phyloP scores from a whole-genome alignment of 2,888 invertebrate species.

The Morinoia aosen region DNA sequence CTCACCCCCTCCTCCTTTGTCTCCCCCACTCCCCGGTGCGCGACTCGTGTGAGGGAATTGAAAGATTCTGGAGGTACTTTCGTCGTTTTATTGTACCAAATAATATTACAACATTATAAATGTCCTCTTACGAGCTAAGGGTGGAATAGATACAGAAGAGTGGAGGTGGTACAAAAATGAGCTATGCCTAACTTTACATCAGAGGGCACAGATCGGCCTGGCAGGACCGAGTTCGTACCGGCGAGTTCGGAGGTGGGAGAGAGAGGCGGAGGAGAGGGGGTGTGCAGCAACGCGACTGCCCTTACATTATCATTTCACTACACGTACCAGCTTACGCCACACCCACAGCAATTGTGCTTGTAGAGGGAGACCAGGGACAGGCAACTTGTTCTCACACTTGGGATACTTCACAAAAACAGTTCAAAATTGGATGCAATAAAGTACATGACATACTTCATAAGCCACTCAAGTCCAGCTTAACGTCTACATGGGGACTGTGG shows the following conservation, averaged over 20 bases:
- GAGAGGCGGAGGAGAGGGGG: background rate
- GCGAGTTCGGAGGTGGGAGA: background rate
- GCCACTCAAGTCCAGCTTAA: no score
- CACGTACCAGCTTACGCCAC: background rate
- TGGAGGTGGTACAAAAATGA: constrained; percentile 34
- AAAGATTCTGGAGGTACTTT: background rate
- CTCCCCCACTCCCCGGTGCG: background rate
- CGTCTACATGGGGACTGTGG: no score
- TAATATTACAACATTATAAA: constrained; percentile 48
- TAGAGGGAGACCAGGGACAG: background rate
- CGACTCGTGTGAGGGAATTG: background rate
- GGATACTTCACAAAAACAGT: no score
- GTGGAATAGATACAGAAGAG: constrained; percentile 39
- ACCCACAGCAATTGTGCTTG: background rate
- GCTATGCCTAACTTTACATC: background rate
- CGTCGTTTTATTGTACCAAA: constrained; percentile 40
- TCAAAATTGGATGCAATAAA: no score
- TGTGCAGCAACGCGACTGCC: background rate
- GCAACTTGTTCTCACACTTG: background rate
- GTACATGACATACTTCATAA: no score
- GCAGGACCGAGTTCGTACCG: background rate
- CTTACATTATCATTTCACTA: background rate
- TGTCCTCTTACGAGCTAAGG: constrained; percentile 41
- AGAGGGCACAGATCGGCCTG: background rate
- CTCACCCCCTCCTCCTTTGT: background rate